Evolutionary conservation across 2,888 invertebrate genomes (phyloP).

Genomic region (Tridacna gigas): DNA sequence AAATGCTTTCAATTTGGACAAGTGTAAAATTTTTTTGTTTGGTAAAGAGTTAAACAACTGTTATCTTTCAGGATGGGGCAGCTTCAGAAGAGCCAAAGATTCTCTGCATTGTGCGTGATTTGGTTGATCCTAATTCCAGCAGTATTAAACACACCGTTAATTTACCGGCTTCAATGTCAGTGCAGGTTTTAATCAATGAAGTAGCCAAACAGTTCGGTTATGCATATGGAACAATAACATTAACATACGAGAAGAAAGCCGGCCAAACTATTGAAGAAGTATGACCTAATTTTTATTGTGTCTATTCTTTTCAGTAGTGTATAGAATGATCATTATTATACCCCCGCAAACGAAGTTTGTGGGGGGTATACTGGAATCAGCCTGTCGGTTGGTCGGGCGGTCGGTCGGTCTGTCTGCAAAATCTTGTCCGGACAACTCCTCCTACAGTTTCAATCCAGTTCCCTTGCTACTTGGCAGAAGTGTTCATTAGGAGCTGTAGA

Average conservation of each 20-base stretch:
- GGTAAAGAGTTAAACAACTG: not conserved
- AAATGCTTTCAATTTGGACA: too few species aligned
- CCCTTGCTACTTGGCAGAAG: too few species aligned
- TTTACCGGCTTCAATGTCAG: conserved; percentile 85
- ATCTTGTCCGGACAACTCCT: too few species aligned
- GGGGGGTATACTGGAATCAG: too few species aligned
- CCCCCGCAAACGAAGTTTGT: too few species aligned
- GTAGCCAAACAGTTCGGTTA: conserved; percentile 86
- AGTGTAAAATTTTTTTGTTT: too few species aligned
- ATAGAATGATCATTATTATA: not conserved
- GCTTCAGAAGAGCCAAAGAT: conserved; percentile 81
- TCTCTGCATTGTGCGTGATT: conserved; percentile 85
- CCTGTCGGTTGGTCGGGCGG: too few species aligned
- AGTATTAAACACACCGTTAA: conserved; percentile 80
- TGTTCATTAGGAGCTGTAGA: too few species aligned
- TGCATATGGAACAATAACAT: conserved; percentile 85
- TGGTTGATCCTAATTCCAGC: conserved; percentile 80
- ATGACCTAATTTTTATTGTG: not conserved
- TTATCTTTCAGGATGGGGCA: conserved; percentile 12
- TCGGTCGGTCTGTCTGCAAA: too few species aligned
- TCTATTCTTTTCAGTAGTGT: not conserved
- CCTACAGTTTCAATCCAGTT: too few species aligned
- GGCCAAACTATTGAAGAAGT: conserved; percentile 67
- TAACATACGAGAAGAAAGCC: conserved; percentile 78
- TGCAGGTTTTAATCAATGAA: conserved; percentile 86